These are phyloP conservation scores for Steinernema scapterisci DNA, from an alignment of 2,888 invertebrate genomes.

Conservation along the genomic window DNA sequence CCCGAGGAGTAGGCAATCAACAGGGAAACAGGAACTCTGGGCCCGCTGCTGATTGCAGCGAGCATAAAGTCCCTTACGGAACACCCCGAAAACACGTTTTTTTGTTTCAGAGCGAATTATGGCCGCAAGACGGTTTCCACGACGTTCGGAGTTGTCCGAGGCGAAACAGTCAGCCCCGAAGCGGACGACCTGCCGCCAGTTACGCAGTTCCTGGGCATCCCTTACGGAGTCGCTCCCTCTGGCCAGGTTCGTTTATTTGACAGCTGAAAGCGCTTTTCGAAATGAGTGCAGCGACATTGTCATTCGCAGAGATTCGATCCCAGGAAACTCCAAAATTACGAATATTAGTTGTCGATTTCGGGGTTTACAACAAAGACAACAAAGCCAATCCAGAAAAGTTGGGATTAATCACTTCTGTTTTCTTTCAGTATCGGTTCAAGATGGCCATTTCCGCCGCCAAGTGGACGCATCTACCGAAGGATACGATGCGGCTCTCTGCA, in stretches of 20 bases:
- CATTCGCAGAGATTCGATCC: slow-evolving; percentile 1
- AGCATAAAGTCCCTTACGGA: no score
- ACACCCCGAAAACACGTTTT: no score
- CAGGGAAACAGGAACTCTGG: no score
- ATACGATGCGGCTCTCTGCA: slow-evolving; percentile 54
- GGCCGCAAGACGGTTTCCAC: slow-evolving; percentile 46
- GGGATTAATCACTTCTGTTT: no score
- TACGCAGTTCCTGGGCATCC: slow-evolving; percentile 64
- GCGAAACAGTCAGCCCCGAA: slow-evolving; percentile 40
- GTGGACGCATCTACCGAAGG: slow-evolving; percentile 65
- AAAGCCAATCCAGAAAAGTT: not conserved
- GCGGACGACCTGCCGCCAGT: slow-evolving; percentile 63
- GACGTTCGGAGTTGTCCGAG: slow-evolving; percentile 48
- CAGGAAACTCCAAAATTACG: not conserved
- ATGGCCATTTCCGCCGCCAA: slow-evolving; percentile 67
- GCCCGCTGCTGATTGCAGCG: no score
- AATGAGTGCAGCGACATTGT: not conserved
- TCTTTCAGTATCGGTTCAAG: slow-evolving; percentile 63
- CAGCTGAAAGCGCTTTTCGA: not conserved
- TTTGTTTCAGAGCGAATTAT: slow-evolving; percentile 35
- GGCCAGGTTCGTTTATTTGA: slow-evolving; percentile 49
- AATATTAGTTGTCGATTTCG: not conserved
- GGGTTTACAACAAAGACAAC: not conserved
- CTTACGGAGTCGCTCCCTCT: slow-evolving; percentile 64
- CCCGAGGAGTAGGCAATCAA: slow-evolving; percentile 22